Base-by-base conservation (phyloP, 2,888 invertebrate genomes). In the Eupelmus urozonus region DNA sequence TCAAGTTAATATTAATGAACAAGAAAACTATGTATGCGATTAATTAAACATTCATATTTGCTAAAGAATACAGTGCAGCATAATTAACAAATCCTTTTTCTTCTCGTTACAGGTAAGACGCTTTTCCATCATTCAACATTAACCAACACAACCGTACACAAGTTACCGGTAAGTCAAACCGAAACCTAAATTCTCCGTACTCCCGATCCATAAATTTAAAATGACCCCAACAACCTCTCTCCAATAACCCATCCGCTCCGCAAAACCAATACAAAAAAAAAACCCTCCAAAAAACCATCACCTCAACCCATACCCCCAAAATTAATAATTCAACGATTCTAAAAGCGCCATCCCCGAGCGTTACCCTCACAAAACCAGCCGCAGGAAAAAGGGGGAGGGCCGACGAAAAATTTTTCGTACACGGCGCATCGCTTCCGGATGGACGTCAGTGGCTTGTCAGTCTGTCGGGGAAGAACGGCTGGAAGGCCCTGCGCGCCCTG, bases 401-500 rank as follows among this genome's bases (percentile, higher is more conserved):
- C 34, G 34, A 34, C 34, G 9, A 34, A 34, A 34, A 34, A 34
- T 59, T 70, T 76, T 76, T 76, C 76, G 70, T 75, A 45, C 42
- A 60, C 57, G 34, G 20, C 62, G 53, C 57, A 25, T 57, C 77
- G 60, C 78, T 78, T 70, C 71, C 75, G 75, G 75, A 78, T 66
- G 70, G 62, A 71, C 74, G 67, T 65, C 49, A 49, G 62, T 18
- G 20, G 53, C 45, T 27, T 16, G 78, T 78, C 78, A 69, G 73
- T 67, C 69, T 71, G 75, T 75, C 78, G 74, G 20, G 53, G 42
- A n/a, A 60, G 57, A 55, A n/a, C 34, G 23, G 20, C 27, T 53
- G 29, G 34, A 16, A 13, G 42, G n/a, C 66, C 66, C 75, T 25
- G 49, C 62, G 80, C 83, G 84, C 84, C 86, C 88, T 87, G 87